phyloP scores from a whole-genome alignment of 30 jellyfish, hydroid and myxozoan species.

The Haliclystus octoradiatus region DNA sequence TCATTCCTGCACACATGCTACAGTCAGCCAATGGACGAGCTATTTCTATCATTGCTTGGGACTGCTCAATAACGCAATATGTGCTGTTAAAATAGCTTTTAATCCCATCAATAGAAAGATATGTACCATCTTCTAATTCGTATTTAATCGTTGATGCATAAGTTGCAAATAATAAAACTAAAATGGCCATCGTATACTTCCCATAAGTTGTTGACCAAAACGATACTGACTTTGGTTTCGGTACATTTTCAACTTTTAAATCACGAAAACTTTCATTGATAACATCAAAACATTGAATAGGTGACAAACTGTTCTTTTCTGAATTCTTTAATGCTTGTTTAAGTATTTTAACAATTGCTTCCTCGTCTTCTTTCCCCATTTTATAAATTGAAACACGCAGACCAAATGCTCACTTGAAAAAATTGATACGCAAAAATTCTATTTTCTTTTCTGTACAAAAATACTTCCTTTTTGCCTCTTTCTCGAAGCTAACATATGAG shows the following conservation, averaged over 20 bases:
- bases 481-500: no score
- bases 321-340: conserved; percentile 4
- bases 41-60: conserved; percentile 34
- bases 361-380: background rate
- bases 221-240: background rate
- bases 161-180: background rate
- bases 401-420: no score
- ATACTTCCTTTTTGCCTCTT: no score
- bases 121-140: conserved; percentile 25
- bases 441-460: no score
- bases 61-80: conserved; percentile 34
- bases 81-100: conserved; percentile 11
- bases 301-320: conserved; percentile 13
- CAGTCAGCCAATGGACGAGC: conserved; percentile 66
- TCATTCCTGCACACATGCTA: conserved; percentile 63
- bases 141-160: background rate
- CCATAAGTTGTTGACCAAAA: background rate
- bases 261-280: background rate
- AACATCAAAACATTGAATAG: background rate
- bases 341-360: background rate
- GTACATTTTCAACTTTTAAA: background rate
- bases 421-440: no score
- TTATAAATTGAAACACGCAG: no score
- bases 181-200: background rate
- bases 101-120: background rate